Base-by-base conservation (phyloP, 2,888 invertebrate genomes). In the Chymomyza fuscimana region DNA sequence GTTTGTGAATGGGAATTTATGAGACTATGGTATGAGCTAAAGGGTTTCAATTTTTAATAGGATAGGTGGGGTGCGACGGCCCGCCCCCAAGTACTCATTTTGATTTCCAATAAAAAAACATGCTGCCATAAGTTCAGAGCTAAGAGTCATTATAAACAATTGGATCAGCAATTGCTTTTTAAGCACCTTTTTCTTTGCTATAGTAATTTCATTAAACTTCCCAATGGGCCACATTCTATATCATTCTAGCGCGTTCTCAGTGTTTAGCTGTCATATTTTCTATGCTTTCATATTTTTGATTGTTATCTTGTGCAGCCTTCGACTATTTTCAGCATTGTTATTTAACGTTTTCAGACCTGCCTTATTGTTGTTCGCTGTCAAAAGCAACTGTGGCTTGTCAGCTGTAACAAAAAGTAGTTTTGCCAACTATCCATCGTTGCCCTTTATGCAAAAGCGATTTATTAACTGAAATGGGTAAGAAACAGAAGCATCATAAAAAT, bases 341-440 rank as follows among this genome's bases (percentile, higher is more conserved):
- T 46, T 46, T 46, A 46, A 46, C 69, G 63, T 69, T 69, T 40
- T 69, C 65, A 73, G 72, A 59, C 76, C 74, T 71, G 81, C 80
- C 81, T 78, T 79, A 76, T 89, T 78, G 76, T 83, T 83, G 89
- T 78, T 68, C 76, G 59, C 72, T 89, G 88, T 83, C 86, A 87
- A 74, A 36, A 74, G 65, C 86, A 83, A 77, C 84, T 82, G 76
- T 71, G 74, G 66, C 74, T 67, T 71, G 74, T 73, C 71, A 74
- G 69, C 64, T 61, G 36, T 72, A 74, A 68, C 74, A 73, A 52
- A 63, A 74, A 80, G 80, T 74, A 87, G 76, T 83, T 86, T 77
- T 63, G 67, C 70, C 81, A 80, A 80, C 65, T 32, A 32, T 32
- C 32, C 9, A 32, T 80, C 73, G 22, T 54, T n/a, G 54, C 19